These are phyloP conservation scores for Tragelaphus strepsiceros DNA, from an alignment of 2,113 vertebrate genomes.

Conservation along the genomic window DNA sequence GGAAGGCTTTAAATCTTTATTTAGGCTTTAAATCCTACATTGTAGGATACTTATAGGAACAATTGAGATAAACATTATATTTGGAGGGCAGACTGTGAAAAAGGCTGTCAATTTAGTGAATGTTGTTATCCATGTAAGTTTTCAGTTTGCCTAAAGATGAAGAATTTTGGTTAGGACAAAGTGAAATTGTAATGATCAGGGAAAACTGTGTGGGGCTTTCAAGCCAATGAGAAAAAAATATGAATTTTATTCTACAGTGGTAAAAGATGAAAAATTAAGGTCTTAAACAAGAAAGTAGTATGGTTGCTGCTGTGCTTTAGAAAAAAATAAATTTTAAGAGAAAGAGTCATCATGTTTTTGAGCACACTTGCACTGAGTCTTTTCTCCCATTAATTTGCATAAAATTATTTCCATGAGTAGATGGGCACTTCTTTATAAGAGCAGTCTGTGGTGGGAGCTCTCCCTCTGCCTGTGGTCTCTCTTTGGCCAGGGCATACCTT, in stretches of 20 bases:
- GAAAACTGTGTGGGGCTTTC: background rate
- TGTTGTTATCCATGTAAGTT: background rate
- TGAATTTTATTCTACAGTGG: background rate
- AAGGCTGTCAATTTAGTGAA: background rate
- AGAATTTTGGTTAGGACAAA: background rate
- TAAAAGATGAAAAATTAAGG: background rate
- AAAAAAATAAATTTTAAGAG: background rate
- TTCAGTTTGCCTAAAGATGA: background rate
- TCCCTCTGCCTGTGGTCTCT: background rate
- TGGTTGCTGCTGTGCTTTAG: background rate
- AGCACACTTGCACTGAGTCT: background rate
- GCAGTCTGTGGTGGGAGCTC: background rate
- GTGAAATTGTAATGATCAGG: background rate
- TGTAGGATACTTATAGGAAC: background rate
- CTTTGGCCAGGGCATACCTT: background rate
- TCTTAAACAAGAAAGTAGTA: background rate
- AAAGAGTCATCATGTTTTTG: background rate
- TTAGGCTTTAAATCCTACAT: no score
- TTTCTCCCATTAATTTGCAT: background rate
- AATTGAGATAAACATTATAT: background rate
- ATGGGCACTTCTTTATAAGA: background rate
- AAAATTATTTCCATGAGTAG: background rate
- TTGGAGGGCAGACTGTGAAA: background rate
- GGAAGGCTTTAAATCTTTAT: background rate
- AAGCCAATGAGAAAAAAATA: background rate